These are phyloP conservation scores for Byasa hedistus DNA, from an alignment of 2,888 invertebrate species.

Conservation along the genomic window DNA sequence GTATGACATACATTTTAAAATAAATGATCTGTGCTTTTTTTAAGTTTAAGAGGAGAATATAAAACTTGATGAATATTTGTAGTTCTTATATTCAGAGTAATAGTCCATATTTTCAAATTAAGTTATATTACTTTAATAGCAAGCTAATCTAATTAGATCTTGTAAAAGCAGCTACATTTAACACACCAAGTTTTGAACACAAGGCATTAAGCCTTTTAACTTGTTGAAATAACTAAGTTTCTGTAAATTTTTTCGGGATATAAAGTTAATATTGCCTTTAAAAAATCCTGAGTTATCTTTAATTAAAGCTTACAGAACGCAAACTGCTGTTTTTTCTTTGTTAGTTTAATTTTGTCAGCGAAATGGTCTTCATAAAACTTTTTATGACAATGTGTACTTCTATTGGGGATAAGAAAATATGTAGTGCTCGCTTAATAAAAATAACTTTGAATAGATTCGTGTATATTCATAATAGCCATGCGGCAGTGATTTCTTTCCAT, in stretches of 20 bases:
- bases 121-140: too few species aligned
- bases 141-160: slow-evolving; percentile 2
- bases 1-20: too few species aligned
- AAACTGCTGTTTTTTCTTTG: slow-evolving; percentile 15
- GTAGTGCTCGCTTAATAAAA: neutral
- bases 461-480: too few species aligned
- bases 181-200: slow-evolving; percentile 11
- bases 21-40: too few species aligned
- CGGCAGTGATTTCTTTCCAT: too few species aligned
- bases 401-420: neutral
- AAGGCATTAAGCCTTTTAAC: slow-evolving; percentile 7
- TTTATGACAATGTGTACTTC: slow-evolving; percentile 12
- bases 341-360: slow-evolving; percentile 15
- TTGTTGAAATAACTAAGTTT: slow-evolving; percentile 17
- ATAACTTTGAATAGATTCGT: too few species aligned
- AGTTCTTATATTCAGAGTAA: too few species aligned
- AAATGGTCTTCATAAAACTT: slow-evolving; percentile 17
- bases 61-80: too few species aligned
- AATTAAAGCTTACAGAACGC: slow-evolving; percentile 17
- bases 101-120: too few species aligned
- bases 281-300: slow-evolving; percentile 24
- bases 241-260: slow-evolving; percentile 20
- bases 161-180: slow-evolving; percentile 11
- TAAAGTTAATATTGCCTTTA: slow-evolving; percentile 28
- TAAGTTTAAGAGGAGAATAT: too few species aligned